Evolutionary conservation across 2,113 vertebrate species (phyloP).

Genomic region (Phalacrocorax carbo): DNA sequence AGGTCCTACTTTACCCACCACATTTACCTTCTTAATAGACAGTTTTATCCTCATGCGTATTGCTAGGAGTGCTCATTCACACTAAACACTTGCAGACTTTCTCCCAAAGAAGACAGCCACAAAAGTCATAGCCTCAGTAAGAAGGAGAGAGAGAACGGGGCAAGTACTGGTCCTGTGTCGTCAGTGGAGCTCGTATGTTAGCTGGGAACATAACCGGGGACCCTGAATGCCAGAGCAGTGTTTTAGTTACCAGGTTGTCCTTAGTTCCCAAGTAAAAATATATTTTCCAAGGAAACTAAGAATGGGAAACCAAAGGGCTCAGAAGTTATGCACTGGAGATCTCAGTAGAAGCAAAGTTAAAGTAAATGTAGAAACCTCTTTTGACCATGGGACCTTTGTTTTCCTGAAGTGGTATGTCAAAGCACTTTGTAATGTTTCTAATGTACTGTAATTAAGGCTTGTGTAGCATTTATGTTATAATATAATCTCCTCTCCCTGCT

Average conservation of each 20-base stretch:
- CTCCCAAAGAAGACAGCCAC: background rate
- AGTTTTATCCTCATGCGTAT: background rate
- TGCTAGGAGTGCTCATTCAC: background rate
- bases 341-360: background rate
- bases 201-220: background rate
- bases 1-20: background rate
- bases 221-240: background rate
- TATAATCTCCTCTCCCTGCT: background rate
- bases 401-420: background rate
- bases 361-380: background rate
- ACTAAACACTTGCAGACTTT: background rate
- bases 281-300: background rate
- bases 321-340: background rate
- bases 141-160: background rate
- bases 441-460: background rate
- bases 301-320: background rate
- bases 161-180: background rate
- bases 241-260: background rate
- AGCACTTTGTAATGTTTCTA: background rate
- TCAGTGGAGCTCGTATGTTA: background rate
- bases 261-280: background rate
- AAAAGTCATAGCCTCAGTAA: background rate
- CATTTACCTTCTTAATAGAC: fast-evolving
- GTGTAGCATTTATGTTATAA: background rate
- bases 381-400: background rate